These are phyloP conservation scores for Drosophila sechellia DNA, from an alignment of 1,140 invertebrate species.

Conservation along the genomic window DNA sequence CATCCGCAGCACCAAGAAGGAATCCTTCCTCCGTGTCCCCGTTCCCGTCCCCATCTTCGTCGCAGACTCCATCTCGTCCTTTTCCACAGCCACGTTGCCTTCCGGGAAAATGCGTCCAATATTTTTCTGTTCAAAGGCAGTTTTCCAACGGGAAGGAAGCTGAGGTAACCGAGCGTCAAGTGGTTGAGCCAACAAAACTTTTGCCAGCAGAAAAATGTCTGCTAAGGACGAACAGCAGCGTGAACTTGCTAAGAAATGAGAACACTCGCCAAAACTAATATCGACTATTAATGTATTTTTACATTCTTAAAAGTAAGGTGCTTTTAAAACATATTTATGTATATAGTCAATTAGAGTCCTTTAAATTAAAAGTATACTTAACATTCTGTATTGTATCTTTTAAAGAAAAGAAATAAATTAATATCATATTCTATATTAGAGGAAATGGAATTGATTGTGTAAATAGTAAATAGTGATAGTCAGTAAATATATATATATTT, in stretches of 20 bases:
- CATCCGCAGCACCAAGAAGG: slow-evolving; percentile 59
- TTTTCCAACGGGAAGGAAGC: slow-evolving; percentile 24
- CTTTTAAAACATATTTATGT: too few relatives aligned
- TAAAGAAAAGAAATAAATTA: too few relatives aligned
- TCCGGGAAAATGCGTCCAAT: slow-evolving; percentile 69
- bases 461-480: too few relatives aligned
- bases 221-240: slow-evolving; percentile 61
- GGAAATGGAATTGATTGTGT: not conserved
- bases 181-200: slow-evolving; percentile 76
- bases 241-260: slow-evolving; percentile 33
- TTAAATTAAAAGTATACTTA: too few relatives aligned
- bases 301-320: too few relatives aligned
- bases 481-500: not conserved
- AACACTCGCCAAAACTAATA: not conserved
- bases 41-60: too few relatives aligned
- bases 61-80: not conserved
- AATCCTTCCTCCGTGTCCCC: slow-evolving; percentile 12
- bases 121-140: slow-evolving; percentile 61
- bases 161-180: slow-evolving; percentile 75
- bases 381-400: too few relatives aligned
- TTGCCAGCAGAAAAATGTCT: slow-evolving; percentile 74
- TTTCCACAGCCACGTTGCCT: slow-evolving; percentile 5
- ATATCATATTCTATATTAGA: too few relatives aligned
- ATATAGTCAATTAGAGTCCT: too few relatives aligned
- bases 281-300: not conserved